Evolutionary conservation across 2,888 invertebrate genomes (phyloP), one percentile per base, ranked within the genome.

Genomic region (Pseudococcus jackbeardsleyi): DNA sequence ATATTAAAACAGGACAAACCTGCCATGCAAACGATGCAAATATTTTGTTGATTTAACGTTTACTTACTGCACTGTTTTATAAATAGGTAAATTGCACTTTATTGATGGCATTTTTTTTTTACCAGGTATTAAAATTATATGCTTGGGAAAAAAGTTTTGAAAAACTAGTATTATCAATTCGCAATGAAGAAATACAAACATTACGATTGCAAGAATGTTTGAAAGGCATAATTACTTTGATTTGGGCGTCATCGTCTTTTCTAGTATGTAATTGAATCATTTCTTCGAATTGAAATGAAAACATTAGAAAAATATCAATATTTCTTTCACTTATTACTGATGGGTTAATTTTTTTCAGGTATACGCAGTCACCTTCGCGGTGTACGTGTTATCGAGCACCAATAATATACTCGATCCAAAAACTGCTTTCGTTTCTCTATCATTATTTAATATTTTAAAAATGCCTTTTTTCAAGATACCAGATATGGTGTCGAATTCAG

Each of bases 401-500:
- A 94, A 94, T 89, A 95, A 98, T 92, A 94, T 95, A 90, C 94
- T 98, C 92, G 95, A 97, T 92, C 95, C 98, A 91, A 93, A 95
- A 92, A 97, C 95, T 92, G 98, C 98, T 91, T 99, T 99, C 93
- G 98, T 98, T 91, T 96, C 98, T 91, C 94, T 99, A 91, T 97
- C 98, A 92, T 95, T 99, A 92, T 98, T 99, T 95, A 98, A 99
- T 94, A 97, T 99, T 91, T 95, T 99, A 91, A 94, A 98, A 92
- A 97, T 98, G 92, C 98, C 99, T 91, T 94, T 99, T 92, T 96
- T 97, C 91, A 96, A 98, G 96, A 94, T 98, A 93, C 98, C 98
- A 91, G 97, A 97, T 95, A 95, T 98, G 94, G 96, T 98, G 92
- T 95, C 96, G 91, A 96, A 96, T 93, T 93, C 96, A 92, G 96